These are phyloP conservation scores for Cydia fagiglandana DNA, from an alignment of 1,140 invertebrate species.

Conservation along the genomic window DNA sequence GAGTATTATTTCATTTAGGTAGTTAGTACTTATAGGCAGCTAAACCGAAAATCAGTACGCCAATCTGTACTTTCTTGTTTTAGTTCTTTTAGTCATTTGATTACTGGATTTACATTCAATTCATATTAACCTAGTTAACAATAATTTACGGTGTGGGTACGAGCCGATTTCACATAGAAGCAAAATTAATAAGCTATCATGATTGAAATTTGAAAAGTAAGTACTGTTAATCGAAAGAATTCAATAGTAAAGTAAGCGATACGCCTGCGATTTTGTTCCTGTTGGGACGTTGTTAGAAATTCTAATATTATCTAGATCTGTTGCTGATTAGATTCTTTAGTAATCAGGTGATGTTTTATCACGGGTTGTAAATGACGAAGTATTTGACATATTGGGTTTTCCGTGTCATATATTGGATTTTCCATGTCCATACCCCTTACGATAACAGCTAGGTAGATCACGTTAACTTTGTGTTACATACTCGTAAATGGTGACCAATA, in stretches of 20 bases:
- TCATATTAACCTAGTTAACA: background rate
- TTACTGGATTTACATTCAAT: no score
- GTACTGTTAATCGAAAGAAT: conserved; percentile 20
- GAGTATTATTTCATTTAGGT: no score
- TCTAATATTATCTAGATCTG: conserved; percentile 19
- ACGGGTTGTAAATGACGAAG: background rate
- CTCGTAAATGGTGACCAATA: no score
- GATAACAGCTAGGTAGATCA: background rate
- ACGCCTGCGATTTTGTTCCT: conserved; percentile 51
- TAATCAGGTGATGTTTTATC: background rate
- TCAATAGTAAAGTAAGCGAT: conserved; percentile 48
- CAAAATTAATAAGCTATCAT: conserved; percentile 20
- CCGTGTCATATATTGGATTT: background rate
- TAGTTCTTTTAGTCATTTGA: no score
- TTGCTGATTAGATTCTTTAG: conserved; percentile 7
- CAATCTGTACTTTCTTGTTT: no score
- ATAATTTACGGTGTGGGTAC: conserved; percentile 1
- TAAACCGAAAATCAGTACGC: no score
- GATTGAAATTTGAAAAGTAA: conserved; percentile 31
- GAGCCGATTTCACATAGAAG: conserved; percentile 13
- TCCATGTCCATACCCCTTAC: background rate
- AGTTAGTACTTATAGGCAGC: no score
- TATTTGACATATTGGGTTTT: background rate
- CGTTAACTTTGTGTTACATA: no score
- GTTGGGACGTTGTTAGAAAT: conserved; percentile 33